Base-by-base conservation (phyloP, 2,888 invertebrate genomes). In the Nezara viridula region DNA sequence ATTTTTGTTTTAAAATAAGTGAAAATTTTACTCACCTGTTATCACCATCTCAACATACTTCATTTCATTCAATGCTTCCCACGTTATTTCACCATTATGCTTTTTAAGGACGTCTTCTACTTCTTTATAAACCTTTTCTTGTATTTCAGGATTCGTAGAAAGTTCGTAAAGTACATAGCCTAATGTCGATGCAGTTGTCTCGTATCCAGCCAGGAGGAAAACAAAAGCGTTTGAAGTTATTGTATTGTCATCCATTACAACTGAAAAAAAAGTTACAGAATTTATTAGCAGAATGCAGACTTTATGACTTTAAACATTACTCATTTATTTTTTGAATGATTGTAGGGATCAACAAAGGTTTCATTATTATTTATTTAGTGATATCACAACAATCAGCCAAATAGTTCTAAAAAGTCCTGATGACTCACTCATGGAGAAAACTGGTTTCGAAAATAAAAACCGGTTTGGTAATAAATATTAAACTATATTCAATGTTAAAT, bases 151-250 rank as follows among this genome's bases (percentile, higher is more conserved):
- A 91, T 95, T 94, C 16, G 93, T 91, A 0, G 95, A 94, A 88
- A 95, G 91, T 91, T 94, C 93, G 91, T 94, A 94, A 0, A 94
- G 93, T 0, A 94, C 92, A 90, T 94, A 95, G 90, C 94, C 93
- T 7, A 95, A 93, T 0, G 95, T 94, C 0, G 95, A 94, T 0
- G 95, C 95, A 0, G 95, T 94, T 0, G 95, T 95, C 92, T 95
- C 95, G 91, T 95, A 94, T 0, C 96, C 96, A 24, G 95, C 95
- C n/a, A 94, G 92, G 93, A 95, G 94, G 91, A 95, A 95, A 32
- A 95, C 91, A 92, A 95, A 94, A 0, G 94, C 93, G 91, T 94
- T 94, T 0, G 94, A 93, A 0, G 93, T 93, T 7, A 94, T 91
- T 66, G 91, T 91, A 24, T 90, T 91, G 27, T 91, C 90, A 85